Evolutionary conservation across 2,888 invertebrate species (phyloP).

Genomic region (Oscheius myriophilus): DNA sequence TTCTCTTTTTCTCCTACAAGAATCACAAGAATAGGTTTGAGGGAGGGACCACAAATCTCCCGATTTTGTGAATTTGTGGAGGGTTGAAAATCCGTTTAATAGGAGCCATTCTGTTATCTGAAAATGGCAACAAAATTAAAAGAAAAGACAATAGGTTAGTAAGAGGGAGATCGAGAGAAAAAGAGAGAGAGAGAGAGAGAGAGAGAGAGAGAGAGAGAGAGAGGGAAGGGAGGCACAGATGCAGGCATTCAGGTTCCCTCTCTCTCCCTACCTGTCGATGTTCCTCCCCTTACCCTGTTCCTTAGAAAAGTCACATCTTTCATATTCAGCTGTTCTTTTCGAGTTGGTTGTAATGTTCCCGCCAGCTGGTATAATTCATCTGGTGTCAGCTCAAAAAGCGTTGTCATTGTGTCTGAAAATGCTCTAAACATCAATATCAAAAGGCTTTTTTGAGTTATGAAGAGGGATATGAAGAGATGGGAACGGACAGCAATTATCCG

Average conservation of each 20-base stretch:
- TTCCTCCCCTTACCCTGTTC: constrained; percentile 8
- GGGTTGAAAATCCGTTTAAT: constrained; percentile 14
- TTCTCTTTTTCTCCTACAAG: constrained; percentile 20
- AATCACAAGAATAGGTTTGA: constrained; percentile 15
- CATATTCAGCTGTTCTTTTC: constrained; percentile 21
- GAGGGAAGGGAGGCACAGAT: too few relatives aligned
- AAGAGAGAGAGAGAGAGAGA: too few relatives aligned
- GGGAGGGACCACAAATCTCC: constrained; percentile 19
- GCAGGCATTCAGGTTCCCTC: too few relatives aligned
- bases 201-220: too few relatives aligned
- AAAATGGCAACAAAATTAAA: background rate
- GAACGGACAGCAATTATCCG: too few relatives aligned
- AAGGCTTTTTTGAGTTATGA: background rate
- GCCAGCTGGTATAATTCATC: constrained; percentile 18
- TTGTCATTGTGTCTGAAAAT: constrained; percentile 5
- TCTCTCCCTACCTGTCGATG: too few relatives aligned
- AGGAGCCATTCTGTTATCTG: constrained; percentile 22
- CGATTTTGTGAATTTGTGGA: constrained; percentile 21
- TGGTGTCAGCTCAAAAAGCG: constrained; percentile 12
- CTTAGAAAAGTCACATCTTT: constrained; percentile 4
- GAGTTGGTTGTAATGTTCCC: background rate
- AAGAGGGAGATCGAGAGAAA: too few relatives aligned
- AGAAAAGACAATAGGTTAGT: too few relatives aligned
- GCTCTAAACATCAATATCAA: background rate
- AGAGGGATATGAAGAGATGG: background rate